phyloP scores from a whole-genome alignment of 2,888 invertebrate species.

The Falcaria lacertinaria region DNA sequence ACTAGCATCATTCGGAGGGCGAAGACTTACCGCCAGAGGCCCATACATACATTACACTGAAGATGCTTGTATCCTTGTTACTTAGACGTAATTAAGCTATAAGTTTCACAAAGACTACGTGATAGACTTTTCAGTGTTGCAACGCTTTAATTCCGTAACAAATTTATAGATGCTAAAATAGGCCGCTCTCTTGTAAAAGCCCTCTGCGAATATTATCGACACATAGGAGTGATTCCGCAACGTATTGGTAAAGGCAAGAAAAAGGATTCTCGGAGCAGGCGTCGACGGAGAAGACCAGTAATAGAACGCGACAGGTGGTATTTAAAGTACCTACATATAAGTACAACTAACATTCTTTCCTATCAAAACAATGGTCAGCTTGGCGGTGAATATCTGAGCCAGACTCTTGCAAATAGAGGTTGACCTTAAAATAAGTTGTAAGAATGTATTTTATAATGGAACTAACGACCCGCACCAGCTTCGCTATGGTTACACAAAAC shows the following conservation, averaged over 20 bases:
- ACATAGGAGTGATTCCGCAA: slow-evolving; percentile 76
- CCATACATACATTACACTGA: slow-evolving; percentile 93
- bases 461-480: no score
- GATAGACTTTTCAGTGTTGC: background rate
- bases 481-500: no score
- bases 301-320: slow-evolving; percentile 53
- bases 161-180: slow-evolving; percentile 50
- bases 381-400: no score
- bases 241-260: slow-evolving; percentile 54
- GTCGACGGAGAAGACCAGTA: slow-evolving; percentile 48
- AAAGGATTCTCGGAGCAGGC: slow-evolving; percentile 50
- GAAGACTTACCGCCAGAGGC: slow-evolving; percentile 84
- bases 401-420: no score
- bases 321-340: background rate
- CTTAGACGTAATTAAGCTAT: no score
- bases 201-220: slow-evolving; percentile 79
- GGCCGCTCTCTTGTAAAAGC: slow-evolving; percentile 74
- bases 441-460: no score
- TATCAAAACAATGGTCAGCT: no score
- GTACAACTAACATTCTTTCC: no score
- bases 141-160: slow-evolving; percentile 3
- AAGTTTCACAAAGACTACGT: background rate
- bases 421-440: no score
- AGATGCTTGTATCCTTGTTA: slow-evolving; percentile 93
- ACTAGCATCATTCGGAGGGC: slow-evolving; percentile 95